A percentile compares a stretch with the other conserved stretches of the same genome.
Conservation (phyloP, 2,888 invertebrate species). For the Odontothrips loti region DNA sequence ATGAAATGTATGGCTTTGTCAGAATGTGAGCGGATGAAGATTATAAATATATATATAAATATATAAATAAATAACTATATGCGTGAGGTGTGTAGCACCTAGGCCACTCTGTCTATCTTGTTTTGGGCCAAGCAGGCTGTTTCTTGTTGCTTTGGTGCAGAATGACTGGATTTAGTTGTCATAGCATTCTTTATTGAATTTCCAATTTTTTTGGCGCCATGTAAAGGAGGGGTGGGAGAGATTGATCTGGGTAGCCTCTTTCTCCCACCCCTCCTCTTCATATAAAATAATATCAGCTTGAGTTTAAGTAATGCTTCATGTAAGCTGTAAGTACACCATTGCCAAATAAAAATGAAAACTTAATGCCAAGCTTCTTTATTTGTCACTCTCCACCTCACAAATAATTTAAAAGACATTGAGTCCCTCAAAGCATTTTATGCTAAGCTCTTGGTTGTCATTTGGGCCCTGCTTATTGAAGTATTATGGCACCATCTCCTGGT, state of each 20-base stretch:
- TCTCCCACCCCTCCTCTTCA: conserved; percentile 21
- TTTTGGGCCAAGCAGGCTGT: conserved; percentile 24
- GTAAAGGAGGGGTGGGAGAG: conserved; percentile 24
- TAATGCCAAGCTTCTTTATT: neutral
- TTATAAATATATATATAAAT: conserved; percentile 26
- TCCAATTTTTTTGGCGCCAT: conserved; percentile 22
- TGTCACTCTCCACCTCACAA: neutral
- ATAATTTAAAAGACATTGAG: neutral
- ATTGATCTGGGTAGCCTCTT: neutral
- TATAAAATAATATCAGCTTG: conserved; percentile 33
- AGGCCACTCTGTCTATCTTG: conserved; percentile 10
- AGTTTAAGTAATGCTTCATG: conserved; percentile 36
- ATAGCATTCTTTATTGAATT: conserved; percentile 21
- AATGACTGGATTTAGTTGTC: conserved; percentile 25
- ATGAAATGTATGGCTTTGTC: conserved; percentile 9
- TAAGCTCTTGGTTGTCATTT: too few species aligned
- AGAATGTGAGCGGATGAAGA: conserved; percentile 24
- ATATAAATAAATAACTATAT: conserved; percentile 25
- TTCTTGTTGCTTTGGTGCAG: conserved; percentile 24
- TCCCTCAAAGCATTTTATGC: neutral
- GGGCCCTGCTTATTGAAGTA: neutral
- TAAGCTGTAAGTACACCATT: conserved; percentile 38
- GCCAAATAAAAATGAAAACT: conserved; percentile 38
- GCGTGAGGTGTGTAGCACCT: conserved; percentile 24
- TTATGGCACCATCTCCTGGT: neutral